Evolutionary conservation across 2,888 invertebrate species (phyloP), one percentile per base, ranked within the genome.

Genomic region (Piscicola geometra): DNA sequence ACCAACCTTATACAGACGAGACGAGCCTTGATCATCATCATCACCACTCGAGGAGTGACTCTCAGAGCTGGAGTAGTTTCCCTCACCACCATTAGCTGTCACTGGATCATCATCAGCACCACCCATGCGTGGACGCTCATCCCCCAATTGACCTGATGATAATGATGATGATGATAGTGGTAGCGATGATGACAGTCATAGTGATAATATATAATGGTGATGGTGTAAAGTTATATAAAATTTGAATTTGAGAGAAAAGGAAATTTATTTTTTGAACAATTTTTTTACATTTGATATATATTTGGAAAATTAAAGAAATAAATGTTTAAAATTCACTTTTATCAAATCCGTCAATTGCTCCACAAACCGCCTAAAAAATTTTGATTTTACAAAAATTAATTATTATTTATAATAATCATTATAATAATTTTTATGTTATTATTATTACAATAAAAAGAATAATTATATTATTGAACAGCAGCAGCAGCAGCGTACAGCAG

Each of bases 401-500:
- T n/a, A n/a, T n/a, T n/a, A n/a, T n/a, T n/a, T n/a, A 25, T 33
- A 60, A 30, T 5, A 56, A 56, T 9, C 12, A 15, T 35, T 9
- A 15, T 28, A 28, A 30, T 18, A 71, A 32, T 50, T 12, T 50
- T 75, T 21, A 32, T n/a, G n/a, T n/a, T n/a, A n/a, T n/a, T n/a
- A 12, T n/a, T 5, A 73, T 70, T 21, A 33, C 3, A 28, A 64
- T 73, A 73, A 73, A 64, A 66, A 32, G 64, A 66, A 12, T 25
- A 15, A 66, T 66, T 18, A 70, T 35, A 69, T 18, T 15, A 36
- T 70, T 32, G n/a, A n/a, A n/a, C n/a, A n/a, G n/a, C 25, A 36
- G 15, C 28, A 28, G 28, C 25, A 33, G 25, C 50, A 28, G 83
- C 83, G 79, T 80, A 84, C 84, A 21, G 84, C 83, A 47, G 84